phyloP scores from a whole-genome alignment of 2,797 vertebrate genomes.

The Helicolenus hilgendorfi region DNA sequence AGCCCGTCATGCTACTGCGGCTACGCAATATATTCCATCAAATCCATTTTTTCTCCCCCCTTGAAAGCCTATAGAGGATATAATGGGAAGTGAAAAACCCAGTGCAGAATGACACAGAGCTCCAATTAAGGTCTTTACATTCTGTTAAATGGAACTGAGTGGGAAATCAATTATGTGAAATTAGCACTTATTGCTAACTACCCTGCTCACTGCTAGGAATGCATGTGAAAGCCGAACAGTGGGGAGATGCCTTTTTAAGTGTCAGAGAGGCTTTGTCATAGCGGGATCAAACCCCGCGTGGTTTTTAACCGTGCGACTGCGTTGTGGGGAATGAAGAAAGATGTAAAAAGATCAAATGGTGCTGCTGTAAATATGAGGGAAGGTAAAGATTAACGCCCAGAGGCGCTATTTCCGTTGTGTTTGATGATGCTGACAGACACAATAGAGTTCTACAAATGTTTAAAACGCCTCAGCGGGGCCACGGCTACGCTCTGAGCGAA shows the following conservation, averaged over 20 bases:
- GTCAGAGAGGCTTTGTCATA: constrained; percentile 49
- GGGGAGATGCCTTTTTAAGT: constrained; percentile 54
- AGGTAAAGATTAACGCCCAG: constrained; percentile 65
- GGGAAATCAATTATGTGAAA: constrained; percentile 65
- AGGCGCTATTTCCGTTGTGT: constrained; percentile 54
- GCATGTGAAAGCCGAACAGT: background rate
- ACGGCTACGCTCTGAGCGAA: background rate
- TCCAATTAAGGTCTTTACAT: constrained; percentile 44
- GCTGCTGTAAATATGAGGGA: constrained; percentile 55
- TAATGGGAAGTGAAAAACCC: constrained; percentile 31
- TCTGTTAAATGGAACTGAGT: constrained; percentile 48
- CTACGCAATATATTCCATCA: background rate
- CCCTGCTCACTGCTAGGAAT: constrained; percentile 4
- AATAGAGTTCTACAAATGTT: constrained; percentile 70
- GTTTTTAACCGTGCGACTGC: background rate
- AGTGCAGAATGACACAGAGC: constrained; percentile 17
- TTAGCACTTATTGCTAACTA: constrained; percentile 51
- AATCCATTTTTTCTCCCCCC: background rate
- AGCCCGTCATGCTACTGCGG: background rate
- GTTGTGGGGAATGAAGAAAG: constrained; percentile 2
- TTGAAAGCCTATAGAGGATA: background rate
- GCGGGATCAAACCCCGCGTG: constrained; percentile 41
- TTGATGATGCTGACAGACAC: constrained; percentile 75
- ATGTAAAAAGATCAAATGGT: constrained; percentile 66
- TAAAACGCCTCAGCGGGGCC: constrained; percentile 39